Evolutionary conservation across 2,113 vertebrate species (phyloP).

Genomic region (Dipodomys ordii): DNA sequence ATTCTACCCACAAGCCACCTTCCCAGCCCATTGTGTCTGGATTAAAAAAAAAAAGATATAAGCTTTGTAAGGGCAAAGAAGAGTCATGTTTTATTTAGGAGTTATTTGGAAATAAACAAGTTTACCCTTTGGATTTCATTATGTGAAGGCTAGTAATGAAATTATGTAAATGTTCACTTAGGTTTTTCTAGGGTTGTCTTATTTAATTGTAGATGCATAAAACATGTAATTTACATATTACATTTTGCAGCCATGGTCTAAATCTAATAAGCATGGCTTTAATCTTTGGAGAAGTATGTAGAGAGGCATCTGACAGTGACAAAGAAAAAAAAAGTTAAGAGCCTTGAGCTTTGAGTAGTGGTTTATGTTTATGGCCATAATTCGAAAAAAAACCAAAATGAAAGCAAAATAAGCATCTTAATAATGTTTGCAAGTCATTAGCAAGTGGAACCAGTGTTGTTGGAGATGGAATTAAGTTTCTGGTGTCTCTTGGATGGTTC

Average conservation of each 20-base stretch:
- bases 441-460: background rate
- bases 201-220: constrained; percentile 55
- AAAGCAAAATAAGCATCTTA: constrained; percentile 22
- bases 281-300: constrained; percentile 28
- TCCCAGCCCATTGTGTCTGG: background rate
- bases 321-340: background rate
- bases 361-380: constrained; percentile 7
- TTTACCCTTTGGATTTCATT: background rate
- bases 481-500: background rate
- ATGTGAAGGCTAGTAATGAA: constrained; percentile 6
- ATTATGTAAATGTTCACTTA: constrained; percentile 31
- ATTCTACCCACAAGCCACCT: too few relatives aligned
- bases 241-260: background rate
- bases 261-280: constrained; percentile 40
- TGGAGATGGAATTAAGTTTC: background rate
- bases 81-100: constrained; percentile 41
- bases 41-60: constrained; percentile 16
- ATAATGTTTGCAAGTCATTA: constrained; percentile 32
- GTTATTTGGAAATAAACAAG: constrained; percentile 47
- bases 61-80: constrained; percentile 27
- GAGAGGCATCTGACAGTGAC: constrained; percentile 5
- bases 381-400: constrained; percentile 33
- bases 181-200: constrained; percentile 1
- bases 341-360: constrained; percentile 9
- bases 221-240: constrained; percentile 42